Percentiles rank a stretch among this genome's conserved stretches.
Conservation (phyloP, 2,113 vertebrate species). For the Chlamydotis undulata region DNA sequence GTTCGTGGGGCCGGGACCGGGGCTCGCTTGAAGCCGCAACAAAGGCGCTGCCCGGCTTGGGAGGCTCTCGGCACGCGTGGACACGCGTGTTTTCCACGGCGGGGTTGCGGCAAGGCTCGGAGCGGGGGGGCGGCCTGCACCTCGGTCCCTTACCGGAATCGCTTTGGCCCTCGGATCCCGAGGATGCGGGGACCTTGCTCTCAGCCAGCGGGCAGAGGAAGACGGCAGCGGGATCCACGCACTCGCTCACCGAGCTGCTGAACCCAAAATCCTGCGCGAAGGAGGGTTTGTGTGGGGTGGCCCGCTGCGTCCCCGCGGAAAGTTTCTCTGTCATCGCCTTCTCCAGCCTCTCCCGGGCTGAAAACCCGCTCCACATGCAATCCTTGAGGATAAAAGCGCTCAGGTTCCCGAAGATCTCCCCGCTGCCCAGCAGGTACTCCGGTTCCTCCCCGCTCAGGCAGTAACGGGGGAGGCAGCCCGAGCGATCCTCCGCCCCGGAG, state of each 20-base stretch:
- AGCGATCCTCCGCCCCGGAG: constrained; percentile 70
- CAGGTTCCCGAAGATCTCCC: constrained; percentile 83
- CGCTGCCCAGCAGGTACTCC: constrained; percentile 75
- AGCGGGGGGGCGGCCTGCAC: background rate
- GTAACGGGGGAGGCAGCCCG: constrained; percentile 76
- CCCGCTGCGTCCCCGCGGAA: constrained; percentile 61
- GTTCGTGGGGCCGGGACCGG: constrained; percentile 39
- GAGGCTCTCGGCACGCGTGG: too few relatives aligned
- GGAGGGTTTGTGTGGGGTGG: constrained; percentile 45
- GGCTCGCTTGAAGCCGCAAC: background rate
- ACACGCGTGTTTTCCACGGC: too few relatives aligned
- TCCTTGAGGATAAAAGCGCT: constrained; percentile 92
- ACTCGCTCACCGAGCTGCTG: constrained; percentile 75
- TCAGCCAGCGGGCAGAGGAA: constrained; percentile 82
- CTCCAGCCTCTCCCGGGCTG: constrained; percentile 86
- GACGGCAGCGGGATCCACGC: constrained; percentile 86
- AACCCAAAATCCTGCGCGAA: constrained; percentile 67
- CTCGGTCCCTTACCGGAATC: constrained; percentile 88
- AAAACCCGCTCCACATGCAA: constrained; percentile 97
- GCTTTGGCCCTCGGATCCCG: constrained; percentile 90
- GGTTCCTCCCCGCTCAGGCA: constrained; percentile 83
- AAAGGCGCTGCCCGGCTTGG: constrained; percentile 1
- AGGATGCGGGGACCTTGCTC: constrained; percentile 87
- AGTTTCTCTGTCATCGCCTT: constrained; percentile 83
- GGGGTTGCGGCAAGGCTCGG: background rate